phyloP scores from a whole-genome alignment of 2,113 vertebrate genomes.

The Bathybates hornii region DNA sequence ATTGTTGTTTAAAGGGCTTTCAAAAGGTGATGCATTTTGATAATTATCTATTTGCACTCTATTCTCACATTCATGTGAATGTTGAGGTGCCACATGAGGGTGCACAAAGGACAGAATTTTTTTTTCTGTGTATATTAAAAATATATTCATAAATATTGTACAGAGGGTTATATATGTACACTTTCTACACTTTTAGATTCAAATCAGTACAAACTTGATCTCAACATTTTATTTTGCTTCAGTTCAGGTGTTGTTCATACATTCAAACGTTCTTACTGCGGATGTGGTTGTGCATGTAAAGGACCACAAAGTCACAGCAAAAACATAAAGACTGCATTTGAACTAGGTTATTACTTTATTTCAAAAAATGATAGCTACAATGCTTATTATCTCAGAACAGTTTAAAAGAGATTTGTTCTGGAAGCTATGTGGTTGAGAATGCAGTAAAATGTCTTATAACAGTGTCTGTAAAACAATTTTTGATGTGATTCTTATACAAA shows the following conservation, averaged over 20 bases:
- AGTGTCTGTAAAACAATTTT: neutral
- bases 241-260: neutral
- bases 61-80: neutral
- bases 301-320: neutral
- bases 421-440: neutral
- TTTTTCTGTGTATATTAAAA: neutral
- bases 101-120: neutral
- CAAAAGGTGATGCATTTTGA: neutral
- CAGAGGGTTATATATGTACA: neutral
- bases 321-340: neutral
- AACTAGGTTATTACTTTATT: neutral
- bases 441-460: neutral
- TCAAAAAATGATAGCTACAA: neutral
- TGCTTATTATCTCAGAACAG: neutral
- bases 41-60: conserved; percentile 9
- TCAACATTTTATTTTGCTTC: neutral
- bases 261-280: neutral
- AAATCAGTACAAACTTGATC: neutral
- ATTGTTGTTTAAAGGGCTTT: conserved; percentile 27
- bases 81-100: neutral
- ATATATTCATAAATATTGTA: neutral
- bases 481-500: neutral
- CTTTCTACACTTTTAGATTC: neutral
- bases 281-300: neutral
- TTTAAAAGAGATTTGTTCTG: neutral